phyloP scores from a whole-genome alignment of 2,888 invertebrate genomes.

The Sinohyriopsis cumingii region DNA sequence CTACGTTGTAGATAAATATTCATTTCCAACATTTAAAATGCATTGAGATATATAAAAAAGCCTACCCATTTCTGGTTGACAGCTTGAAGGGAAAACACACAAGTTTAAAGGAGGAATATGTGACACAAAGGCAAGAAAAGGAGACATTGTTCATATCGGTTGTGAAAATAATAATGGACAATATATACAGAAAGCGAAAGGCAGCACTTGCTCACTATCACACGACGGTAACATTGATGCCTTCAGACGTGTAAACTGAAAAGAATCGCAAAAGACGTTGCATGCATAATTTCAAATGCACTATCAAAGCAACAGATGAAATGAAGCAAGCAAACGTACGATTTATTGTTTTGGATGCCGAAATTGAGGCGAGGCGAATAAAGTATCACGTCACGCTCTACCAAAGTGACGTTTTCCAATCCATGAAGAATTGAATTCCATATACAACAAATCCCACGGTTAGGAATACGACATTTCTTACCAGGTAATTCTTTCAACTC shows the following conservation, averaged over 20 bases:
- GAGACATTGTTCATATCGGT: conserved; percentile 10
- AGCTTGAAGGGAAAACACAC: conserved; percentile 6
- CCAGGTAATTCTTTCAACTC: background rate
- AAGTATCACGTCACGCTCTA: conserved; percentile 7
- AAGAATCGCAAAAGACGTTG: no score
- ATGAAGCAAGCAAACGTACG: conserved; percentile 10
- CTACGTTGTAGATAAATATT: no score
- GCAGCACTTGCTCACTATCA: conserved; percentile 16
- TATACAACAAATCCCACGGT: conserved; percentile 11
- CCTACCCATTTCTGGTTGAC: conserved; percentile 15
- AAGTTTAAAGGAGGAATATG: background rate
- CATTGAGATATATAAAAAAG: conserved; percentile 14
- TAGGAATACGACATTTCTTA: conserved; percentile 5
- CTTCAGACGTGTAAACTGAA: background rate
- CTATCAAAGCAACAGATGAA: background rate
- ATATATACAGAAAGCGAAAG: conserved; percentile 4
- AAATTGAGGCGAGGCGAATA: conserved; percentile 14
- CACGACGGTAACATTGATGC: conserved; percentile 1
- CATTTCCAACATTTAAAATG: conserved; percentile 15
- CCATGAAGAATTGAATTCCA: background rate
- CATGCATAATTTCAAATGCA: conserved; percentile 1
- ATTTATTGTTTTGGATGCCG: conserved; percentile 19
- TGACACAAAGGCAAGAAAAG: background rate
- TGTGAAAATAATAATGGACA: conserved; percentile 11
- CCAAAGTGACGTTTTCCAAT: conserved; percentile 8